Percentiles rank a stretch among this genome's conserved stretches.
These are phyloP conservation scores for Falco novaeseelandiae DNA, from an alignment of 2,797 vertebrate species.

Conservation along the genomic window DNA sequence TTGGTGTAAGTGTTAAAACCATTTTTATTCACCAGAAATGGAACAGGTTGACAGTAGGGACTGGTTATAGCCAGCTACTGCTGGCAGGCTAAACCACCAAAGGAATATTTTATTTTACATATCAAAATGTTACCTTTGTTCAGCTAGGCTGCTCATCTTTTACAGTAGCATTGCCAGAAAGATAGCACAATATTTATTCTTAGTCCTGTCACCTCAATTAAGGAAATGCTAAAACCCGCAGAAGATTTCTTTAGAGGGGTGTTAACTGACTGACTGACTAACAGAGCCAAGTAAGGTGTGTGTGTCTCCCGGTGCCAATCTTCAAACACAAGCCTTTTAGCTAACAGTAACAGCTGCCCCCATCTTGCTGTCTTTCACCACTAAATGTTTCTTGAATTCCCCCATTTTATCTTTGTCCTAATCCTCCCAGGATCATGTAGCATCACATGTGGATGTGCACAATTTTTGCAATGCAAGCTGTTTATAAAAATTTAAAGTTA, in stretches of 20 bases:
- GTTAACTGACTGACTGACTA: not conserved
- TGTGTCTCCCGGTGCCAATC: not conserved
- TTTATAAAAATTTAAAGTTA: not conserved
- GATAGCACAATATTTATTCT: not conserved
- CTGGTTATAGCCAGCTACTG: not conserved
- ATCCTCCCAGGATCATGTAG: not conserved
- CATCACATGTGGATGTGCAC: not conserved
- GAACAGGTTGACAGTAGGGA: not conserved
- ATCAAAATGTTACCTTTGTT: not conserved
- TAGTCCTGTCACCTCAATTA: not conserved
- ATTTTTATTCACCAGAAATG: not conserved
- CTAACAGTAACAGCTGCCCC: not conserved
- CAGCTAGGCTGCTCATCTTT: not conserved
- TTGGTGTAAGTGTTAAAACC: not conserved
- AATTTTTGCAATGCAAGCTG: not conserved
- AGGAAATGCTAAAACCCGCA: not conserved
- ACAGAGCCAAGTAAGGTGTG: not conserved
- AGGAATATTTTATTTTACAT: rapidly evolving
- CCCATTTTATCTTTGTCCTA: not conserved
- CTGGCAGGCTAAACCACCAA: not conserved
- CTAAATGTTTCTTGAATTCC: not conserved
- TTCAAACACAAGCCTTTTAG: not conserved
- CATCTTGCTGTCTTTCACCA: not conserved
- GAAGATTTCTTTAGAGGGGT: not conserved
- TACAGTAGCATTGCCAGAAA: not conserved